Base-by-base conservation (phyloP, 2,797 vertebrate species). In the Phalloptychus januarius region DNA sequence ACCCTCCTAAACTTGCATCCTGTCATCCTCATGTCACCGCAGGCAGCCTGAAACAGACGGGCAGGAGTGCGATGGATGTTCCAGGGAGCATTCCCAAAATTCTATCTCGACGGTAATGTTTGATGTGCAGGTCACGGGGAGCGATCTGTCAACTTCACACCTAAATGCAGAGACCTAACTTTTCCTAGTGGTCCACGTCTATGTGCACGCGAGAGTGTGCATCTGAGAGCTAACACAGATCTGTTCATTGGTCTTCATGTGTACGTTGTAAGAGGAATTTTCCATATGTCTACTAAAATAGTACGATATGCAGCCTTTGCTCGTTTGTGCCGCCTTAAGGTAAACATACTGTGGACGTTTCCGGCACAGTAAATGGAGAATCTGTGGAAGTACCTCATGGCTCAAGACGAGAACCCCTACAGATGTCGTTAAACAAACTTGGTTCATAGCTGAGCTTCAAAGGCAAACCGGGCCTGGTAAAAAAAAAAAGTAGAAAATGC, bases 371-470 rank as follows among this genome's bases (percentile, higher is more conserved):
- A 77, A 86, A 88, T 81, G 76, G 72, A 77, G 54, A 87, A 75
- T 63, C 86, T 84, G 42, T 61, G 73, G 82, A 76, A 56, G n/a
- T 81, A 74, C 52, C 72, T 84, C 71, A 12, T 48, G 31, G 23
- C 33, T 67, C 7, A 71, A 18, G n/a, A 11, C 7, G 20, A 48
- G 50, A 80, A 72, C 75, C 77, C 81, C 81, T 0, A n/a, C 72
- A 25, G 23, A 50, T 44, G 3, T 42, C 58, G 5, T 42, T 78
- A 69, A 77, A 85, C 85, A 85, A 78, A 74, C 73, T 85, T 45
- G 61, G 69, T 86, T 83, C 81, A 90, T 91, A 95, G 93, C 91
- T 93, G 90, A 23, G 56, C 91, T 94, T 94, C 88, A 94, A 94
- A 94, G 87, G 83, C 87, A 83, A 79, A 86, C 80, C 79, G 71